Conservation (phyloP, 2,797 vertebrate genomes). For the Alca torda region DNA sequence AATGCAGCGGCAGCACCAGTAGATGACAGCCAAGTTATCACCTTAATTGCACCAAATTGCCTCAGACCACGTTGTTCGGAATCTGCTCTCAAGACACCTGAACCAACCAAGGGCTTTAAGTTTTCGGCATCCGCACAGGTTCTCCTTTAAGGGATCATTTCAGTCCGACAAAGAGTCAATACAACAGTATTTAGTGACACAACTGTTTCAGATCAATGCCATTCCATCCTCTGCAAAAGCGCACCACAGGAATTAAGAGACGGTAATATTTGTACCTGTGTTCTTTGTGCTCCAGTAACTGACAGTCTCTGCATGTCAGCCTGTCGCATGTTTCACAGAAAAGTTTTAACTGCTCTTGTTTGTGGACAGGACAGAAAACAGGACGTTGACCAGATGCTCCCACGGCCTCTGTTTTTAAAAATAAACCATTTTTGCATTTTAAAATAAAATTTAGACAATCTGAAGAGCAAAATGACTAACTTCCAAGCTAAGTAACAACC, state of each 20-base stretch:
- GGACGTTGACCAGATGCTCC: conserved; percentile 90
- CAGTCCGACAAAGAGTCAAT: not conserved
- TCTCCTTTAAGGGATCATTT: not conserved
- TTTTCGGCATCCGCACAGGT: not conserved
- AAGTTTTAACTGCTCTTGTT: conserved; percentile 97
- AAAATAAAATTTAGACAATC: conserved; percentile 24
- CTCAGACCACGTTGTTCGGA: not conserved
- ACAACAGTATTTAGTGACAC: not conserved
- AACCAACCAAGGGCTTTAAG: not conserved
- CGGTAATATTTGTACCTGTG: conserved; percentile 85
- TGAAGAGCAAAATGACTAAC: conserved; percentile 14
- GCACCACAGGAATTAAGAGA: conserved; percentile 1
- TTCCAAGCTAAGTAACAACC: not conserved
- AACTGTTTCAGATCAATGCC: not conserved
- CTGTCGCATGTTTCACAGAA: conserved; percentile 99
- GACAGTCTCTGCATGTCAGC: conserved; percentile 97
- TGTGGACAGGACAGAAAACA: conserved; percentile 97
- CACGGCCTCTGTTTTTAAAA: conserved; percentile 86
- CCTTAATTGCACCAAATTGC: not conserved
- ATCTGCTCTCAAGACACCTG: not conserved
- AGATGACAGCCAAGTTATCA: not conserved
- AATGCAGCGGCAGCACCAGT: not conserved
- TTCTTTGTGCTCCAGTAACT: conserved; percentile 97
- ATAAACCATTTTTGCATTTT: conserved; percentile 68
- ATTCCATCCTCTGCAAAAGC: not conserved